Evolutionary conservation across 2,797 vertebrate genomes (phyloP).

Genomic region (Parauchenoglanis punctatus): DNA sequence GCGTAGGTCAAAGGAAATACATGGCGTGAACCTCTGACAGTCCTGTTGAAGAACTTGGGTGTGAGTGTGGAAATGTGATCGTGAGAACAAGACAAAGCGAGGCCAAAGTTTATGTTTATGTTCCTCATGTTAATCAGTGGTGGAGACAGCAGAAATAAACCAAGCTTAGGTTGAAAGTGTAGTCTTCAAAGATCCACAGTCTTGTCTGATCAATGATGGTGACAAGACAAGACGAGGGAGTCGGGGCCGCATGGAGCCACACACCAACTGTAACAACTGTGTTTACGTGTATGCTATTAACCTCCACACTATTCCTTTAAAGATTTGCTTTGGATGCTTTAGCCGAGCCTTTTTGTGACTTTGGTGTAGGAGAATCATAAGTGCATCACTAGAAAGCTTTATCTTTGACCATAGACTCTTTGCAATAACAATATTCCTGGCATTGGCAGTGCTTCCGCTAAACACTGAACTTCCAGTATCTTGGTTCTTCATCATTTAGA

Average conservation of each 20-base stretch:
- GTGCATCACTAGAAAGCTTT: neutral
- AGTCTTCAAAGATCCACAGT: neutral
- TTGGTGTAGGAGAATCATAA: neutral
- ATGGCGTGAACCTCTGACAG: neutral
- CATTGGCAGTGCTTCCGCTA: neutral
- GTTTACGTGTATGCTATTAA: neutral
- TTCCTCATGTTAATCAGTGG: conserved; percentile 36
- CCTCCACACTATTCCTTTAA: too few relatives aligned
- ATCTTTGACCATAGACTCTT: neutral
- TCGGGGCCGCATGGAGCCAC: neutral
- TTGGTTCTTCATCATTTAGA: neutral
- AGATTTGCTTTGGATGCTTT: neutral
- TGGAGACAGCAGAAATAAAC: neutral
- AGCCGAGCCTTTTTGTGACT: neutral
- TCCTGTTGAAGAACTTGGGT: neutral
- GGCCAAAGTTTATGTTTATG: conserved; percentile 27
- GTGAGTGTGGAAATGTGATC: conserved; percentile 20
- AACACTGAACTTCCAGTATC: neutral
- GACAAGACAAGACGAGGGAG: neutral
- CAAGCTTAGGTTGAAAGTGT: neutral
- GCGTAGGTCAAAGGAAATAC: conserved; percentile 1
- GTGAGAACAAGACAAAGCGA: neutral
- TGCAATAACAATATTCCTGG: neutral
- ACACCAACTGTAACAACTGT: neutral
- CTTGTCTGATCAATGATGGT: neutral